Conservation (phyloP, 2,113 vertebrate species). For the Nothoprocta pentlandii region DNA sequence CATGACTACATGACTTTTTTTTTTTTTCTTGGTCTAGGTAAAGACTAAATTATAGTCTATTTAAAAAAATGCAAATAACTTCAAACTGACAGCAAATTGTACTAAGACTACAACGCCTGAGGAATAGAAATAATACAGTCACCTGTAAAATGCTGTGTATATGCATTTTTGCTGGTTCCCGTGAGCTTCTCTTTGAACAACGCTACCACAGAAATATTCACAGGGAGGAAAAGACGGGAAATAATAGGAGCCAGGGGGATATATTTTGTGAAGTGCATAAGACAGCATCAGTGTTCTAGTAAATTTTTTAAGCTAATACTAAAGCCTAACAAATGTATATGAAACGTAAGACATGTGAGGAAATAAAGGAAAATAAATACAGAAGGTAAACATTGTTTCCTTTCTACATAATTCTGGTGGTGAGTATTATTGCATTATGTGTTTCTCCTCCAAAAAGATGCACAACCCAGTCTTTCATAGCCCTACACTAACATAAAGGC, state of each 20-base stretch:
- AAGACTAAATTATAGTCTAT: background rate
- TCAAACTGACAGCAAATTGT: background rate
- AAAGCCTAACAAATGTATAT: background rate
- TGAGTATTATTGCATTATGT: background rate
- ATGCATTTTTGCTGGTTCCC: background rate
- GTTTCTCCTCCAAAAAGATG: background rate
- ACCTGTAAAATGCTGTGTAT: background rate
- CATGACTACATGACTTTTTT: background rate
- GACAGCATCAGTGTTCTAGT: background rate
- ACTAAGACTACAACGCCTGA: background rate
- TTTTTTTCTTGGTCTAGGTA: background rate
- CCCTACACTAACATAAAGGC: background rate
- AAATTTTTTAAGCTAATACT: background rate
- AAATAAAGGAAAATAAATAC: conserved; percentile 36
- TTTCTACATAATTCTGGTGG: conserved; percentile 5
- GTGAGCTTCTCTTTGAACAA: background rate
- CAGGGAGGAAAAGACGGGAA: background rate
- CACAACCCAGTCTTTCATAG: background rate
- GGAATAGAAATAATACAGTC: background rate
- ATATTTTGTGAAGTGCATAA: background rate
- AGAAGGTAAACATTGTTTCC: conserved; percentile 8
- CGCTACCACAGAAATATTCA: background rate
- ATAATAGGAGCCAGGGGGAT: background rate
- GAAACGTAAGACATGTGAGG: background rate
- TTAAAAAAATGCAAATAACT: background rate